Conservation (phyloP, 2,113 vertebrate genomes). For the Brachyistius frenatus region DNA sequence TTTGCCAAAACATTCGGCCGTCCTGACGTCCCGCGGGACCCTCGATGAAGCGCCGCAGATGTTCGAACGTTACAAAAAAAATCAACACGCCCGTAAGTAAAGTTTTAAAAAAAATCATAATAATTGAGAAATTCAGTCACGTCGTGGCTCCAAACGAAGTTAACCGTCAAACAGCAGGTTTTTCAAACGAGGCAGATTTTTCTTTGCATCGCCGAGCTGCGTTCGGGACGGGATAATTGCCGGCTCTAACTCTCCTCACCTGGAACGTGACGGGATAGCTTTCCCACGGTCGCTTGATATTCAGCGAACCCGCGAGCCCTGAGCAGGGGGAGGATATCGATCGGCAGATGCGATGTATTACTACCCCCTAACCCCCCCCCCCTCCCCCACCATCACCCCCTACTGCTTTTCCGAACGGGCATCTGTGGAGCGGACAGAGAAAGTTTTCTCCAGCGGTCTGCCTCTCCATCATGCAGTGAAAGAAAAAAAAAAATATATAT, state of each 20-base stretch:
- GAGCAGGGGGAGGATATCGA: constrained; percentile 75
- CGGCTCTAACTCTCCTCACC: constrained; percentile 63
- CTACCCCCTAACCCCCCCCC: too few species aligned
- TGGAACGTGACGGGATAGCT: constrained; percentile 68
- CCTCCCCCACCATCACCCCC: too few species aligned
- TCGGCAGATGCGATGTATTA: constrained; percentile 69
- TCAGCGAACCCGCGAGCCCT: constrained; percentile 53
- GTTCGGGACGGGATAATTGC: constrained; percentile 61
- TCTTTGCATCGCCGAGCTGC: constrained; percentile 27
- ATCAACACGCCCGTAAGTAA: too few species aligned
- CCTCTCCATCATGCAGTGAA: background rate
- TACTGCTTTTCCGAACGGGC: constrained; percentile 47
- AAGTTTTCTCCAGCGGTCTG: constrained; percentile 11
- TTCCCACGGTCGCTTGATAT: constrained; percentile 81
- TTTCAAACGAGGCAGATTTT: background rate
- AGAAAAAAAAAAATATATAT: too few species aligned
- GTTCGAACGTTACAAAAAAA: constrained; percentile 4
- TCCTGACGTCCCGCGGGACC: background rate
- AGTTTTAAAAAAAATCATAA: too few species aligned
- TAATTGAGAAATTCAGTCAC: too few species aligned
- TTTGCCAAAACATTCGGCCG: background rate
- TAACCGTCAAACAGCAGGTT: constrained; percentile 15
- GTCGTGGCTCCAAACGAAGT: constrained; percentile 3
- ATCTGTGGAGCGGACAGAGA: constrained; percentile 43
- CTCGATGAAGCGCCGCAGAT: background rate